Base-by-base conservation (phyloP, 1,140 invertebrate genomes). In the Chelonus insularis region DNA sequence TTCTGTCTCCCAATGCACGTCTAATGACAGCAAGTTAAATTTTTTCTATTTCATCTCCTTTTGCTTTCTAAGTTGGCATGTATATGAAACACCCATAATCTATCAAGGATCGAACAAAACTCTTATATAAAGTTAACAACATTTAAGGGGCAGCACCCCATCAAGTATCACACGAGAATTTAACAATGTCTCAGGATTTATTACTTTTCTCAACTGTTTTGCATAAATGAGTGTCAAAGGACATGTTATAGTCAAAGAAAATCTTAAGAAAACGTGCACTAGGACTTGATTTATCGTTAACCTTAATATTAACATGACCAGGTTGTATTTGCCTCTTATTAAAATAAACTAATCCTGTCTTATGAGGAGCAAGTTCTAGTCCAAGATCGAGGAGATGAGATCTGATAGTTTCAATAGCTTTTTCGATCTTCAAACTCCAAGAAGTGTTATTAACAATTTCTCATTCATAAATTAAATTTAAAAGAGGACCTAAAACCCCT, bases 391-490 rank as follows among this genome's bases (percentile, higher is more conserved):
- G 4, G 2, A 48, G 11, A 2, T 48, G 2, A 20, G 4, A 7
- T 9, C 6, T 23, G 4, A 48, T 48, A 7, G 21, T 11, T 18
- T 20, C 16, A 4, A 48, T 16, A 3, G 45, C 4, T 9, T 11
- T 18, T 18, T 48, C 45, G 14, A 48, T 18, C 6, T 14, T 23
- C 2, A 7, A 4, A 8, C 23, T 56, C 8, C 12, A 41, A 2
- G 25, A 16, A 14, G 59, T 12, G 14, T 45, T 7, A 6, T 47
- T 58, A 14, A 34, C 29, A 5, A 64, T 64, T 23, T 66, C 39
- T 1, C 52, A 32, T 6, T 59, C 60, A 29, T 66, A 68, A 4
- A 70, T 57, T 11, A 50, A 21, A 37, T 63, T 66, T 4, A 69
- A 52, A 1, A 63, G 6, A 0, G 66, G 66, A 25, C 57, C 56